A percentile compares a stretch with the other conserved stretches of the same genome.
These are phyloP conservation scores for Oophaga sylvatica DNA, from an alignment of 2,797 vertebrate species.

Conservation along the genomic window DNA sequence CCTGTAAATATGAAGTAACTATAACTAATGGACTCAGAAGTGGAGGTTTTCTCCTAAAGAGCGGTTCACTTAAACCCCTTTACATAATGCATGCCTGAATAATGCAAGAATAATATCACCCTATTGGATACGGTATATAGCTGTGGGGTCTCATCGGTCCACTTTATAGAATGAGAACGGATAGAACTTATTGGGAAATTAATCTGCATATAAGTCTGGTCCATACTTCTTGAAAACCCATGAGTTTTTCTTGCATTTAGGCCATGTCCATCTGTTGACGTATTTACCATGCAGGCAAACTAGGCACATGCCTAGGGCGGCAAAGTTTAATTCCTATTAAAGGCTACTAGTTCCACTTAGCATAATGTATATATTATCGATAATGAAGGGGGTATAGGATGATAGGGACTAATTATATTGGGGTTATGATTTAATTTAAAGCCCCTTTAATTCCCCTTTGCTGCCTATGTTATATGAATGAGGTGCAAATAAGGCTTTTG, in stretches of 20 bases:
- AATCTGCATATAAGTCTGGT: neutral
- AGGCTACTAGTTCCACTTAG: neutral
- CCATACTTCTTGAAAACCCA: neutral
- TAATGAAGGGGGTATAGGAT: neutral
- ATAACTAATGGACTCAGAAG: neutral
- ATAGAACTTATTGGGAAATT: neutral
- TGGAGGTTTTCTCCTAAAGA: neutral
- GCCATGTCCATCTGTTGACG: neutral
- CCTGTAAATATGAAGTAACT: neutral
- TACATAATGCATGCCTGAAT: neutral
- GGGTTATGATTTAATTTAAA: no score
- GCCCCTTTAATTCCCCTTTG: no score
- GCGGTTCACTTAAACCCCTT: neutral
- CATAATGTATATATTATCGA: neutral
- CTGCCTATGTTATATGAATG: no score
- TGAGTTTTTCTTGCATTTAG: neutral
- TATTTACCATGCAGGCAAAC: neutral
- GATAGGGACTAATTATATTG: neutral
- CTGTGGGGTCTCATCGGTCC: neutral
- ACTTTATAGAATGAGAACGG: no score
- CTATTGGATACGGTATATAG: neutral
- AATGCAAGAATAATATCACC: neutral
- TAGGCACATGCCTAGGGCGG: neutral
- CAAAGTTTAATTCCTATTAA: neutral
- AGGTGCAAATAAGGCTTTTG: no score